Evolutionary conservation across 1,140 invertebrate genomes (phyloP), one percentile per base, ranked within the genome.

Genomic region (Conopomorpha cramerella): DNA sequence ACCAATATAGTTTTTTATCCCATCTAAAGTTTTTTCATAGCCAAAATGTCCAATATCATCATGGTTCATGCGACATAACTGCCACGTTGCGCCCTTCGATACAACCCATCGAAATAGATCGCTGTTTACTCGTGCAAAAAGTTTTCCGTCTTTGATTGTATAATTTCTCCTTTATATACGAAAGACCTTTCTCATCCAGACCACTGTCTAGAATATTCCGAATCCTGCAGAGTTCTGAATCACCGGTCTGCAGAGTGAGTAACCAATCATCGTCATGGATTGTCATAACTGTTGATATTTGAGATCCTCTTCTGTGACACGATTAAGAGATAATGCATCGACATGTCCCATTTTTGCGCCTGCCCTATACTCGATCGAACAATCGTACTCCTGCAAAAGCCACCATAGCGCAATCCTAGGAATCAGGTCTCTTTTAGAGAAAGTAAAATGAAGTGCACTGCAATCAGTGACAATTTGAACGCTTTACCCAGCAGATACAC

Each of bases 1-100:
- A 44, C 42, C 38, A 44, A 50, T 28, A 25, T 17, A 17, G 29
- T 26, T 30, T 29, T 33, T 38, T 28, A 49, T 25, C 25, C 34
- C 29, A 28, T 39, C 10, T 16, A 36, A 13, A 18, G 33, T 18
- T 30, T 46, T 18, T 25, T 49, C 36, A 33, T 23, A 33, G 26
- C 30, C 11, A 32, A 38, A 34, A 18, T 41, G 25, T n/a, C 40
- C 27, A 25, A 36, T 10, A 16, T 46, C 34, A 39, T 40, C 23
- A 32, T 39, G 38, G 11, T 16, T 15, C 8, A 14, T 8, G 16
- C 14, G 18, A 11, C 31, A 32, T 10, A 38, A 12, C 6, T 32
- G 28, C 36, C 36, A 38, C 14, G 14, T 13, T 29, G 16, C 34
- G 17, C 30, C 36, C 25, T 26, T 41, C 8, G 28, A 27, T 16